phyloP scores from a whole-genome alignment of 53 echinoderm and acorn worm species.

The Pentamera pediparva region DNA sequence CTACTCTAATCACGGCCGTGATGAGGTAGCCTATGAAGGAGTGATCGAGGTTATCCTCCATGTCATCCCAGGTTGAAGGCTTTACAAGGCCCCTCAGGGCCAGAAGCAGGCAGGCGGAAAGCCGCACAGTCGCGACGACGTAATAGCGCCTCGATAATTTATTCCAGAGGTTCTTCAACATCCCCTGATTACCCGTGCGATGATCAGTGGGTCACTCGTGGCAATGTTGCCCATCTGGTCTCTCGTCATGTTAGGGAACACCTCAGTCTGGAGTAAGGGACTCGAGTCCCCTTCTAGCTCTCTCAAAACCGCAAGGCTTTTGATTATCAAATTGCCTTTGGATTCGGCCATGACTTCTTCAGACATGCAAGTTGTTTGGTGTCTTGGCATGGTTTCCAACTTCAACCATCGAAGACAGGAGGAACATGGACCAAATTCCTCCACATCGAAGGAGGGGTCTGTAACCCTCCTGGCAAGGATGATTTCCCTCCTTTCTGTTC shows the following conservation, averaged over 20 bases:
- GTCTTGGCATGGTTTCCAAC: too few relatives aligned
- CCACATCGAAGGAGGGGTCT: too few relatives aligned
- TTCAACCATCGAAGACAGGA: too few relatives aligned
- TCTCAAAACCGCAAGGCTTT: too few relatives aligned
- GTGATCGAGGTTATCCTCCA: conserved; percentile 19
- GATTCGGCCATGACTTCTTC: too few relatives aligned
- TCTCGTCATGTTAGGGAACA: conserved; percentile 28
- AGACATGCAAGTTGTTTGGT: too few relatives aligned
- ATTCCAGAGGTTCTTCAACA: conserved; percentile 43
- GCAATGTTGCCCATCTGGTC: conserved; percentile 35
- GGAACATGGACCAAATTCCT: too few relatives aligned
- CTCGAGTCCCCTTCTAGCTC: too few relatives aligned
- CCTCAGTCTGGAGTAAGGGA: too few relatives aligned
- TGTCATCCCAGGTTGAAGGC: conserved; percentile 19
- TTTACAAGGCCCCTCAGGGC: conserved; percentile 21
- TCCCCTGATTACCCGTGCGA: conserved; percentile 38
- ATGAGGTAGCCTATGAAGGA: background rate
- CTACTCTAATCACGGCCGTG: conserved; percentile 23
- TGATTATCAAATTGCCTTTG: too few relatives aligned
- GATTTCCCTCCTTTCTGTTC: too few relatives aligned
- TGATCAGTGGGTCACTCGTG: conserved; percentile 20
- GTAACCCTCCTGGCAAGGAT: too few relatives aligned
- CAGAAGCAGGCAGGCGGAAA: conserved; percentile 35
- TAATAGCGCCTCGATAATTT: conserved; percentile 46
- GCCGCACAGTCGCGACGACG: conserved; percentile 40